phyloP scores from a whole-genome alignment of 2,888 invertebrate species.

The Gari tellinella region DNA sequence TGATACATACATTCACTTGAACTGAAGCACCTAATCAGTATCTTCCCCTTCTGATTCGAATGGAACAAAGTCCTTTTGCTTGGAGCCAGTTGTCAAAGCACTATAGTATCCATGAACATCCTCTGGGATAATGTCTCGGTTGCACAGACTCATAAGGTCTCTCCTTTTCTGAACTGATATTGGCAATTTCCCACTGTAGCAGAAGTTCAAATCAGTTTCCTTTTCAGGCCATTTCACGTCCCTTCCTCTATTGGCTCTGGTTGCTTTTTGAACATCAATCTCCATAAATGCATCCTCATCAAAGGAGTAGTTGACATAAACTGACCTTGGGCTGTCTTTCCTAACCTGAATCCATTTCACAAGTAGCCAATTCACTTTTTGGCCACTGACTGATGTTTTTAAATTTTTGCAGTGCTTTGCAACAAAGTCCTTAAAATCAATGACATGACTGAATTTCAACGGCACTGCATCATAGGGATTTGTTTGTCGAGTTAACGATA shows the following conservation, averaged over 20 bases:
- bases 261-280: not conserved
- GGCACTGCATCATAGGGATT: constrained; percentile 27
- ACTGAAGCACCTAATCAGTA: too few species aligned
- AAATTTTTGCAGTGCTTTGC: not conserved
- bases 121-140: not conserved
- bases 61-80: too few species aligned
- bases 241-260: too few species aligned
- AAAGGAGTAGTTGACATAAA: constrained; percentile 11
- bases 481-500: constrained; percentile 21
- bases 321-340: not conserved
- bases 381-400: not conserved
- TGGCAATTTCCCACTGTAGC: not conserved
- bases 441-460: constrained; percentile 21
- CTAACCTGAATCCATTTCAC: constrained; percentile 10
- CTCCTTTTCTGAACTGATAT: not conserved
- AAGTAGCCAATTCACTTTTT: not conserved
- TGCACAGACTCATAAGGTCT: not conserved
- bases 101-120: constrained; percentile 1
- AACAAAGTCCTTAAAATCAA: constrained; percentile 22
- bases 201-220: not conserved
- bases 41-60: too few species aligned
- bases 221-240: too few species aligned
- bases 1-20: too few species aligned
- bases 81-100: too few species aligned
- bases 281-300: not conserved